Percentiles rank a stretch among this genome's conserved stretches.
phyloP scores from a whole-genome alignment of 92 coral and sea anemone species.

The Isaurus tuberculatus region DNA sequence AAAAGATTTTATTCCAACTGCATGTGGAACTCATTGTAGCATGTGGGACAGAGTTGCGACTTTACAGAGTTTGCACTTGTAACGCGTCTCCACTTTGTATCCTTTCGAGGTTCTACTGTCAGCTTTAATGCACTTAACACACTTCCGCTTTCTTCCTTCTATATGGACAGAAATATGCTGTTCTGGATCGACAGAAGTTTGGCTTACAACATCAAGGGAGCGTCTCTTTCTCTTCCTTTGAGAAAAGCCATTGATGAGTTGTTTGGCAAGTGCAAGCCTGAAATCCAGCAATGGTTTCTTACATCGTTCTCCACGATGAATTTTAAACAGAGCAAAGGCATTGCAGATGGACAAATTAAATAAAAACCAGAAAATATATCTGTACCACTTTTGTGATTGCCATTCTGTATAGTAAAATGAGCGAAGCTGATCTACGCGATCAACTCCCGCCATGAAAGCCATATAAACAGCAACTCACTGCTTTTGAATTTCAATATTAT shows the following conservation, averaged over 20 bases:
- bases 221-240: neutral
- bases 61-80: constrained; percentile 45
- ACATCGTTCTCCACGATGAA: too few relatives aligned
- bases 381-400: neutral
- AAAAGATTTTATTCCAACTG: too few relatives aligned
- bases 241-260: neutral
- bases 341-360: neutral
- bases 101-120: constrained; percentile 54
- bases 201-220: neutral
- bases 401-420: neutral
- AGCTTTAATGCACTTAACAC: neutral
- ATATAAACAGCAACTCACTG: neutral
- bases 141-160: neutral
- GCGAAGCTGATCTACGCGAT: neutral
- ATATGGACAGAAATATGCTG: neutral
- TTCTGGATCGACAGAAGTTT: neutral
- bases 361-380: neutral
- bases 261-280: neutral
- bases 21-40: too few relatives aligned
- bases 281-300: neutral
- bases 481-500: neutral
- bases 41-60: constrained; percentile 48
- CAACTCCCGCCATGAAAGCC: neutral
- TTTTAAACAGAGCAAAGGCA: too few relatives aligned
- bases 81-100: constrained; percentile 46